phyloP scores from a whole-genome alignment of 2,113 vertebrate species.

The Todiramphus saurophagus region DNA sequence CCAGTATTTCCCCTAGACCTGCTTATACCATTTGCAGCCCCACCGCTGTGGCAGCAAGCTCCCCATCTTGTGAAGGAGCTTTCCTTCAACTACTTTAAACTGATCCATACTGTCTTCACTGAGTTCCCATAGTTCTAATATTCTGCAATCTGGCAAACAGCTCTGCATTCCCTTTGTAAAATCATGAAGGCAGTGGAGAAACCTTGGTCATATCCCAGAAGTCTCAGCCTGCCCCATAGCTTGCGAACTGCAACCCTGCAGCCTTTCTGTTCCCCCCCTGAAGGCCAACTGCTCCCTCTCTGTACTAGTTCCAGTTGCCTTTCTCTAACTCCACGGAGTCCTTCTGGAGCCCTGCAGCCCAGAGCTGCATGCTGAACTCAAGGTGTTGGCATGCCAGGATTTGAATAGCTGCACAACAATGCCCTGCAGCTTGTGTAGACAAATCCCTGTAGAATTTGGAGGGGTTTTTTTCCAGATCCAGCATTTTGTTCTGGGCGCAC shows the following conservation, averaged over 20 bases:
- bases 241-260: not conserved
- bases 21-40: not conserved
- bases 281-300: not conserved
- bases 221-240: not conserved
- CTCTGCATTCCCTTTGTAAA: not conserved
- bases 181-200: not conserved
- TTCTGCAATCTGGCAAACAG: not conserved
- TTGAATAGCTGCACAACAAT: not conserved
- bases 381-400: not conserved
- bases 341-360: not conserved
- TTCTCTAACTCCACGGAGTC: not conserved
- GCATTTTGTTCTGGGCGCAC: not conserved
- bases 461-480: not conserved
- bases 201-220: not conserved
- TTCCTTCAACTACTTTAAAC: not conserved
- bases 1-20: not conserved
- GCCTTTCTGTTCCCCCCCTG: not conserved
- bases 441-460: not conserved
- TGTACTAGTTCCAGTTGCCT: not conserved
- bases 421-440: not conserved
- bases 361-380: not conserved
- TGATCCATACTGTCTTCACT: not conserved
- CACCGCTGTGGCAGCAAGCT: not conserved
- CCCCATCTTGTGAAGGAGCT: not conserved
- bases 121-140: not conserved